Evolutionary conservation across 2,113 vertebrate species (phyloP).

Genomic region (Sorex araneus): DNA sequence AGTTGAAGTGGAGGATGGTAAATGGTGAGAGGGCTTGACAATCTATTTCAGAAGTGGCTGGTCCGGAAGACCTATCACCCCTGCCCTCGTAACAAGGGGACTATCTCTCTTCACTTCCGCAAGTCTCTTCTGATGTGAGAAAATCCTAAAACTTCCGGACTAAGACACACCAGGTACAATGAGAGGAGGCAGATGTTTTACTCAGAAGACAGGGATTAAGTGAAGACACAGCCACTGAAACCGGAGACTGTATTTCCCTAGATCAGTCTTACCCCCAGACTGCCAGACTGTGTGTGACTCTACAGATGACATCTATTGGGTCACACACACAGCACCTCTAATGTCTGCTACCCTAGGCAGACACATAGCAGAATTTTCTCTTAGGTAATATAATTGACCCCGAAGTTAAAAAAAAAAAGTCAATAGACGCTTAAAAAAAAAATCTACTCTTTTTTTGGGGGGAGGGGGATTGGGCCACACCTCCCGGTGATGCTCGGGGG

Average conservation of each 20-base stretch:
- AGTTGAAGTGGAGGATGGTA: neutral
- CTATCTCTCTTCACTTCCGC: neutral
- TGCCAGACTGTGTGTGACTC: neutral
- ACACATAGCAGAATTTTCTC: neutral
- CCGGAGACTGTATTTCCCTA: neutral
- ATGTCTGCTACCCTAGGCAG: neutral
- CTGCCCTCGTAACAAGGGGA: neutral
- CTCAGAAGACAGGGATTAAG: neutral
- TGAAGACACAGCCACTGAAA: neutral
- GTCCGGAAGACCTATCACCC: neutral
- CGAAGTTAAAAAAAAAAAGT: neutral
- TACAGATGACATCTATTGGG: neutral
- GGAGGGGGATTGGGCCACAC: too few species aligned
- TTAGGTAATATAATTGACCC: neutral
- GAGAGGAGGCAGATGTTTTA: neutral
- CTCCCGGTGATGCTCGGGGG: too few species aligned
- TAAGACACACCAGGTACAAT: neutral
- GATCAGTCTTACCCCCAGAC: neutral
- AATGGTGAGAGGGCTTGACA: neutral
- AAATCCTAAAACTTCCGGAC: constrained; percentile 12
- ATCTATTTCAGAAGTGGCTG: constrained; percentile 1
- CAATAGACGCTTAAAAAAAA: too few species aligned
- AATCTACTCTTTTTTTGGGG: too few species aligned
- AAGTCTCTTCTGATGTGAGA: neutral
- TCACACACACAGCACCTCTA: neutral